Evolutionary conservation across 2,888 invertebrate genomes (phyloP).

Genomic region (Parnassius smintheus): DNA sequence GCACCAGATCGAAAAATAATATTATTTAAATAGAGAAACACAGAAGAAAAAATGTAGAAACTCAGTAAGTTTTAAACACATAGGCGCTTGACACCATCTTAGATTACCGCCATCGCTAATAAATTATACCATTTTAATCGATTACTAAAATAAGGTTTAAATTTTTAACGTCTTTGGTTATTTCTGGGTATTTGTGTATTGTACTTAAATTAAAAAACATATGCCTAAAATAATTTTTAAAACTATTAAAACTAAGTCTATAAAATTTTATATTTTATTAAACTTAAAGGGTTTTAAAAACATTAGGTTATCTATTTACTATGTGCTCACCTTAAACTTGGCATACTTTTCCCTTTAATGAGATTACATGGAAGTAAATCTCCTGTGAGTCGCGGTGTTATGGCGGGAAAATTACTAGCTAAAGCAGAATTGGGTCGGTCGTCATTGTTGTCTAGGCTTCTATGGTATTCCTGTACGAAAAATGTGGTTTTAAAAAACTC

Average conservation of each 20-base stretch:
- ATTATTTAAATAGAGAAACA: conserved; percentile 20
- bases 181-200: background rate
- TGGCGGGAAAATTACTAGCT: conserved; percentile 82
- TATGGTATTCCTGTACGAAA: conserved; percentile 86
- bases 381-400: conserved; percentile 75
- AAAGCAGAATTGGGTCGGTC: conserved; percentile 87
- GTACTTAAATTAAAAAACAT: conserved; percentile 1
- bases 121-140: too few relatives aligned
- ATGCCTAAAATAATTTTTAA: conserved; percentile 9
- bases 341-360: conserved; percentile 98
- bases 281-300: conserved; percentile 3
- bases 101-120: too few relatives aligned
- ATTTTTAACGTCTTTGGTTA: too few relatives aligned
- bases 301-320: conserved; percentile 22
- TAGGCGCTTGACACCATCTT: too few relatives aligned
- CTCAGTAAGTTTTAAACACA: too few relatives aligned
- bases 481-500: conserved; percentile 6
- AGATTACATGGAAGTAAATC: conserved; percentile 83
- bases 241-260: conserved; percentile 28
- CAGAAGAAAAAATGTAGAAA: conserved; percentile 22
- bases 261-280: conserved; percentile 22
- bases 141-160: too few relatives aligned
- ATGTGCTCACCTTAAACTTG: conserved; percentile 91
- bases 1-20: conserved; percentile 41
- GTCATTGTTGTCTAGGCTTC: conserved; percentile 91